These are phyloP conservation scores for Otus scops DNA, from an alignment of 2,797 vertebrate genomes.

Conservation along the genomic window DNA sequence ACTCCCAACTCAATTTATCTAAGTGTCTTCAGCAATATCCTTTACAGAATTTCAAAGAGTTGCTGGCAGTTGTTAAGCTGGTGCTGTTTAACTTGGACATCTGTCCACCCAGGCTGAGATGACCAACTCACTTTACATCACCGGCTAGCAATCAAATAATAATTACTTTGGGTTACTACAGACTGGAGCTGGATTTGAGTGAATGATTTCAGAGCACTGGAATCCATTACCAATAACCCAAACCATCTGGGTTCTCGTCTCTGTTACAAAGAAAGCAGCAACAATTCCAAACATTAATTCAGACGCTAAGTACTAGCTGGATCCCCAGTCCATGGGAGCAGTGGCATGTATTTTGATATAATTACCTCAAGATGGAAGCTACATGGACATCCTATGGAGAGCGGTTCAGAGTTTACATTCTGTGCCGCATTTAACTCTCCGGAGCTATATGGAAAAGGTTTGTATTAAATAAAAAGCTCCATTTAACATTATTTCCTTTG, in stretches of 20 bases:
- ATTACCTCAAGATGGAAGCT: slow-evolving; percentile 58
- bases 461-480: slow-evolving; percentile 73
- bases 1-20: slow-evolving; percentile 6
- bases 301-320: slow-evolving; percentile 38
- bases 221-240: slow-evolving; percentile 66
- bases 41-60: slow-evolving; percentile 1
- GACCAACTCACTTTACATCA: slow-evolving; percentile 62
- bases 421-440: slow-evolving; percentile 63
- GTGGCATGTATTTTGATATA: slow-evolving; percentile 24
- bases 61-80: slow-evolving; percentile 40
- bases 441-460: slow-evolving; percentile 61
- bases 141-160: slow-evolving; percentile 48
- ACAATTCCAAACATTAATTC: slow-evolving; percentile 54
- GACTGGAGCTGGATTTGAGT: slow-evolving; percentile 36
- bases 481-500: slow-evolving; percentile 70
- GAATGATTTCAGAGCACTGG: slow-evolving; percentile 60
- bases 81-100: slow-evolving; percentile 59
- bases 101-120: slow-evolving; percentile 34
- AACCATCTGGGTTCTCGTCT: slow-evolving; percentile 59
- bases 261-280: slow-evolving; percentile 61
- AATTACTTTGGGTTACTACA: slow-evolving; percentile 58
- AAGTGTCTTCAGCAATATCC: slow-evolving; percentile 43
- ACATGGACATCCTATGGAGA: slow-evolving; percentile 31
- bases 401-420: slow-evolving; percentile 47
- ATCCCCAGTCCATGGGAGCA: slow-evolving; percentile 28